A percentile compares a stretch with the other conserved stretches of the same genome.
These are phyloP conservation scores for Porites australiensis DNA, from an alignment of 64 coral and sea anemone genomes.

Conservation along the genomic window DNA sequence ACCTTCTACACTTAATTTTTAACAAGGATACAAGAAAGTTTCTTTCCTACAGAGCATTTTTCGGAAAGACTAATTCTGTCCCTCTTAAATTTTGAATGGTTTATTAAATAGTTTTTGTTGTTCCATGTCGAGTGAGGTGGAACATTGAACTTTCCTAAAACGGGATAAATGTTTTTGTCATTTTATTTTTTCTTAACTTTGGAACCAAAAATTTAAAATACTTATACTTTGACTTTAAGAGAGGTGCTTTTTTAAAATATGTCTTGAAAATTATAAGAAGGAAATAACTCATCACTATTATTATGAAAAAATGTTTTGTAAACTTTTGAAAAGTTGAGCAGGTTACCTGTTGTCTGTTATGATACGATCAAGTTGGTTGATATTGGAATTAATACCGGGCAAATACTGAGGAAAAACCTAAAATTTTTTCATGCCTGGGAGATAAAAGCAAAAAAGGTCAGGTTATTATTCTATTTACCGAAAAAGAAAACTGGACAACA, in stretches of 20 bases:
- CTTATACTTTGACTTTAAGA: background rate
- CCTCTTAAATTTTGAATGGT: slow-evolving; percentile 46
- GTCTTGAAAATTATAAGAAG: background rate
- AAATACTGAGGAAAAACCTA: slow-evolving; percentile 9
- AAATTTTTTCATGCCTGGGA: background rate
- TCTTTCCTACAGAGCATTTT: background rate
- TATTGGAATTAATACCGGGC: slow-evolving; percentile 13
- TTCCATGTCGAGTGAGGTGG: background rate
- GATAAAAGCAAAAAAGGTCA: background rate
- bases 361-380: slow-evolving; percentile 16
- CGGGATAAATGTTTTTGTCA: background rate
- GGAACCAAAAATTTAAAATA: background rate
- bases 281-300: background rate
- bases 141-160: background rate
- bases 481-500: background rate
- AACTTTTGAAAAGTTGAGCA: slow-evolving; percentile 42
- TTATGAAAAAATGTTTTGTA: slow-evolving; percentile 33
- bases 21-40: background rate
- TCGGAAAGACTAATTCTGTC: background rate
- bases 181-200: background rate
- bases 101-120: slow-evolving; percentile 46
- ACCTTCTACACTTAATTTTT: background rate
- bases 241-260: background rate
- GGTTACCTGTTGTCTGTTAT: slow-evolving; percentile 47
- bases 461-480: background rate